phyloP scores from a whole-genome alignment of 2,888 invertebrate species.

The Alsophila aescularia region DNA sequence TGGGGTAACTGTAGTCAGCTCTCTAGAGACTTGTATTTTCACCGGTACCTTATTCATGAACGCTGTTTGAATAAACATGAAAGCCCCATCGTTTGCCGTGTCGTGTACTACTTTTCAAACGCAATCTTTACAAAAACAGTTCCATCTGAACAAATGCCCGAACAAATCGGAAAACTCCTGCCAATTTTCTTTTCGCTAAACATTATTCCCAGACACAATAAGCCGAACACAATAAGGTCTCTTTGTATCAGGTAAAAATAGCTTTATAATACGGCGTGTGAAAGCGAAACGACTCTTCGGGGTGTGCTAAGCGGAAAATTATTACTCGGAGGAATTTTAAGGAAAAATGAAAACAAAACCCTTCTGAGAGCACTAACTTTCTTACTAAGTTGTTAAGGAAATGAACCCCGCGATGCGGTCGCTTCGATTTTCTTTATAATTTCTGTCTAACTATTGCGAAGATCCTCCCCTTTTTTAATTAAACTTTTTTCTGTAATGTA shows the following conservation, averaged over 20 bases:
- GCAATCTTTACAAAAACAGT: slow-evolving; percentile 22
- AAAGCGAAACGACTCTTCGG: slow-evolving; percentile 65
- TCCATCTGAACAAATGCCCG: slow-evolving; percentile 24
- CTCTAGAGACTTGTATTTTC: slow-evolving; percentile 69
- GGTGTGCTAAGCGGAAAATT: slow-evolving; percentile 69
- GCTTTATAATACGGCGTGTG: slow-evolving; percentile 59
- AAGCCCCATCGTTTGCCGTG: slow-evolving; percentile 49
- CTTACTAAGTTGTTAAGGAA: slow-evolving; percentile 19
- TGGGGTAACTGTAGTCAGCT: slow-evolving; percentile 45
- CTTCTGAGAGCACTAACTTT: slow-evolving; percentile 43
- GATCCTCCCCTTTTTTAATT: too few relatives aligned
- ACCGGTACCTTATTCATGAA: slow-evolving; percentile 77
- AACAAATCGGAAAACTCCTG: slow-evolving; percentile 34
- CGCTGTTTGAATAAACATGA: slow-evolving; percentile 77
- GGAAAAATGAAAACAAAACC: slow-evolving; percentile 60
- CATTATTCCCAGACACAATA: slow-evolving; percentile 56
- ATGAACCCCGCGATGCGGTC: slow-evolving; percentile 3
- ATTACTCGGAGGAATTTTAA: slow-evolving; percentile 64
- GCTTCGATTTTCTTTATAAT: neutral
- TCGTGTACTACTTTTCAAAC: slow-evolving; percentile 15
- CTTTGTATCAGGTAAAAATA: slow-evolving; percentile 55
- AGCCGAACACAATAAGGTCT: slow-evolving; percentile 44
- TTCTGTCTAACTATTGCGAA: too few relatives aligned
- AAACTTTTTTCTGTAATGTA: too few relatives aligned
- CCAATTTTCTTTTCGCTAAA: slow-evolving; percentile 45